A percentile compares a stretch with the other conserved stretches of the same genome.
Evolutionary conservation across 2,113 vertebrate species (phyloP).

Genomic region (Ceyx cyanopectus): DNA sequence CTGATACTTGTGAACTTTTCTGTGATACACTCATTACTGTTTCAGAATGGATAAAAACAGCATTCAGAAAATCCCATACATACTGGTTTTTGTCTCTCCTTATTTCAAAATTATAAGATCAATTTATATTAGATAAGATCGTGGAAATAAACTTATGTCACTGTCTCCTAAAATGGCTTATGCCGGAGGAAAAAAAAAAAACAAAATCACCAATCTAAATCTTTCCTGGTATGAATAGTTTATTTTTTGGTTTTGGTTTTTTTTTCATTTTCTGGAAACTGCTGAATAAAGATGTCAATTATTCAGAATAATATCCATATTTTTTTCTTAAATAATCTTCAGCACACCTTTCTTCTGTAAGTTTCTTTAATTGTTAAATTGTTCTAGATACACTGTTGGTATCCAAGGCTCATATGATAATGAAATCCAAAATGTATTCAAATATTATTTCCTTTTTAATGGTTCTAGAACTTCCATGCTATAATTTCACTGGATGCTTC

Average conservation of each 20-base stretch:
- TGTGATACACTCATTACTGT: too few species aligned
- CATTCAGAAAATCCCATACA: too few species aligned
- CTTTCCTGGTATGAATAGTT: background rate
- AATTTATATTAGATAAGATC: too few species aligned
- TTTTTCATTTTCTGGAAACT: background rate
- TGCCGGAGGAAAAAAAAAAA: background rate
- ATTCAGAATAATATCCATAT: background rate
- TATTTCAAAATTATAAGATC: too few species aligned
- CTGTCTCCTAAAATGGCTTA: too few species aligned
- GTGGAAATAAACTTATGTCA: too few species aligned
- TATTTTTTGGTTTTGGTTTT: too few species aligned
- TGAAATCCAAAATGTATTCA: background rate
- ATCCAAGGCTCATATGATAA: background rate
- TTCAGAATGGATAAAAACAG: too few species aligned
- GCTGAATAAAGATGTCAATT: background rate
- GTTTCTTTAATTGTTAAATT: background rate
- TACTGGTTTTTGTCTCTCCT: too few species aligned
- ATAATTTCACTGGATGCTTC: background rate
- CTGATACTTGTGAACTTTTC: too few species aligned
- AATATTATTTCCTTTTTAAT: background rate
- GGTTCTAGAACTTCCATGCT: background rate
- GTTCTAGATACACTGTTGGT: background rate
- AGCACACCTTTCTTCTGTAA: background rate
- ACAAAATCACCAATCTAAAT: background rate
- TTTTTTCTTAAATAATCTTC: background rate